These are phyloP conservation scores for Notothenia coriiceps DNA, from an alignment of 2,113 vertebrate species.

Conservation along the genomic window DNA sequence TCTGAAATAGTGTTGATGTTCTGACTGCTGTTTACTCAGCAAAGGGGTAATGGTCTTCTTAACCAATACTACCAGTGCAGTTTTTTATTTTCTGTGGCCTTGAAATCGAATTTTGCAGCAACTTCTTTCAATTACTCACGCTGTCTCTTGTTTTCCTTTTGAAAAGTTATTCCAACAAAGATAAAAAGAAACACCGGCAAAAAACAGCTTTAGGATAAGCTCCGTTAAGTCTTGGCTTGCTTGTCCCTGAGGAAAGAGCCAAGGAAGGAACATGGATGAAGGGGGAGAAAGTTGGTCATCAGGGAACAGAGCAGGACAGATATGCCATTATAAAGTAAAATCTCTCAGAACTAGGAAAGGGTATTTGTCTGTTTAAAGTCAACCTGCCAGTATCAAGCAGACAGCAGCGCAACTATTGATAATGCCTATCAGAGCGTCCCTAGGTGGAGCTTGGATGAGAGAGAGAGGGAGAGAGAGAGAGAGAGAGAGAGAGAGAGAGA, in stretches of 20 bases:
- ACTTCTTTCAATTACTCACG: constrained; percentile 29
- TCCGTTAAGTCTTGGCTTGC: constrained; percentile 29
- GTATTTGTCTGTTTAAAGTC: constrained; percentile 56
- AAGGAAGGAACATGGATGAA: constrained; percentile 14
- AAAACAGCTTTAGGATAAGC: constrained; percentile 42
- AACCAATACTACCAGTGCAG: background rate
- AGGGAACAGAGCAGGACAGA: constrained; percentile 30
- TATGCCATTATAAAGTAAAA: constrained; percentile 16
- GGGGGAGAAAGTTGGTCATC: constrained; percentile 25
- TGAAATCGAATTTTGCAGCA: constrained; percentile 19
- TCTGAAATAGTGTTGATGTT: constrained; percentile 36
- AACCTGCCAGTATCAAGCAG: constrained; percentile 21
- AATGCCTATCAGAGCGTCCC: constrained; percentile 15
- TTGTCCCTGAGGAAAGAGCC: constrained; percentile 43
- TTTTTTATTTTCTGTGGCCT: constrained; percentile 20
- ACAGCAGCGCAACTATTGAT: constrained; percentile 58
- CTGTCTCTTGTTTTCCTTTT: constrained; percentile 38
- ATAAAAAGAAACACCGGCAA: constrained; percentile 13
- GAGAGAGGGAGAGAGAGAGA: constrained; percentile 13
- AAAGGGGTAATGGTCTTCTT: background rate
- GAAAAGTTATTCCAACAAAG: constrained; percentile 42
- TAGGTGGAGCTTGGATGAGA: constrained; percentile 35
- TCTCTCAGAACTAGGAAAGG: constrained; percentile 11
- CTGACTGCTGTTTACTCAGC: constrained; percentile 31
- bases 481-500: background rate